Base-by-base conservation (phyloP, 2,113 vertebrate species). In the Xenopus laevis region DNA sequence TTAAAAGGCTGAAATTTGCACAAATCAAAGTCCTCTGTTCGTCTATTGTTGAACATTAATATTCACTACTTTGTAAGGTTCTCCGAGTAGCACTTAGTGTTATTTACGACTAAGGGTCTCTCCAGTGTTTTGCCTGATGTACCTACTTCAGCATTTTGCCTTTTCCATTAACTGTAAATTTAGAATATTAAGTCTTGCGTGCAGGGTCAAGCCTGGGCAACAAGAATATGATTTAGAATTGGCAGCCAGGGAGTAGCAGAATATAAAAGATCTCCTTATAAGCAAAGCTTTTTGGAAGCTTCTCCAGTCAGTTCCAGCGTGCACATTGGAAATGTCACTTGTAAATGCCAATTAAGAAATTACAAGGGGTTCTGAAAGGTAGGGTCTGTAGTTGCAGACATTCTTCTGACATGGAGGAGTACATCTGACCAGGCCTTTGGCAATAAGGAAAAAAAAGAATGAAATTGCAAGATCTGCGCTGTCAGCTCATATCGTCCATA, bases 321-420 rank as follows among this genome's bases (percentile, higher is more conserved):
- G 45, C 84, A 85, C 84, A 89, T 84, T 90, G 86, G 83, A 92
- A 94, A 91, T 91, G 90, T 90, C 90, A 93, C 88, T 89, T 87
- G 88, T 86, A 93, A 92, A 94, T 91, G 90, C 92, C 94, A 95
- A 92, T 91, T 93, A 92, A 93, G 67, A 94, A 92, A 92, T 90
- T 89, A 92, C 89, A 91, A 82, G 86, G 81, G 85, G 84, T 87
- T 85, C 83, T 89, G 86, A 92, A 92, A 92, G 88, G 87, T 86
- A 88, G 83, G 82, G 82, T 88, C 84, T 89, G 84, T 84, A 83
- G 86, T 86, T 86, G 86, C 80, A 90, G 91, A 92, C 86, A 79
- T 86, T 81, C 84, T 86, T 89, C 85, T 90, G 90, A 91, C 87
- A 89, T 79, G 86, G 81, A 78, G 81, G 80, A 89, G 86, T 91